phyloP scores from a whole-genome alignment of 2,113 vertebrate genomes.

The Phylloscopus trochilus region DNA sequence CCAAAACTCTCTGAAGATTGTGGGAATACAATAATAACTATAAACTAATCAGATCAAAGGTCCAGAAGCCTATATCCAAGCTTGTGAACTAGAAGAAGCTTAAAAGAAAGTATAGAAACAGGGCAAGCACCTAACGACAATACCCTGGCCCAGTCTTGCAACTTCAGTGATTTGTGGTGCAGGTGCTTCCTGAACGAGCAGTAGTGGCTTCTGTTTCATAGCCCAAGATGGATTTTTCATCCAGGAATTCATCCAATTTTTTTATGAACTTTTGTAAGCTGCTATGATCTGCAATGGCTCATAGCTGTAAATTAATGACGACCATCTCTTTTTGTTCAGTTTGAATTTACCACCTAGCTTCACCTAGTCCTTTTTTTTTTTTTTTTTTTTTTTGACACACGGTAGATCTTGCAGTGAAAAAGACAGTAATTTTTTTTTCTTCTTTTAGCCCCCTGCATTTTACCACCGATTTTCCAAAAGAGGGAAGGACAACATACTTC shows the following conservation, averaged over 20 bases:
- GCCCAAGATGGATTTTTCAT: not conserved
- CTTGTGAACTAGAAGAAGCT: not conserved
- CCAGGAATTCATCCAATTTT: not conserved
- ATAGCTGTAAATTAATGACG: not conserved
- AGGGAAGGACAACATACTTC: accelerated
- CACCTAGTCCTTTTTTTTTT: not conserved
- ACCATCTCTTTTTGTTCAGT: not conserved
- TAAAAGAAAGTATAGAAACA: not conserved
- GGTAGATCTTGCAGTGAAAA: not conserved
- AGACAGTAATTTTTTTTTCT: not conserved
- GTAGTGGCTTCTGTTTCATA: not conserved
- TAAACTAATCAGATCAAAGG: not conserved
- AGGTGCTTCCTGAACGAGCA: not conserved
- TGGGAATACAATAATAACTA: not conserved
- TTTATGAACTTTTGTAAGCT: not conserved
- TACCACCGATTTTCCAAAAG: not conserved
- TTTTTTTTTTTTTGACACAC: not conserved
- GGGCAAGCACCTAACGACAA: not conserved
- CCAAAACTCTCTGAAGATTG: not conserved
- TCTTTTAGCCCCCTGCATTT: not conserved
- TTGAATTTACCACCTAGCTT: not conserved
- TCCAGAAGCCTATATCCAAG: not conserved
- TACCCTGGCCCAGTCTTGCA: not conserved
- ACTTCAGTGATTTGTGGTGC: not conserved
- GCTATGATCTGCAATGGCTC: not conserved